These are phyloP conservation scores for Drosophila virilis DNA, from an alignment of 1,140 invertebrate species.

Conservation along the genomic window DNA sequence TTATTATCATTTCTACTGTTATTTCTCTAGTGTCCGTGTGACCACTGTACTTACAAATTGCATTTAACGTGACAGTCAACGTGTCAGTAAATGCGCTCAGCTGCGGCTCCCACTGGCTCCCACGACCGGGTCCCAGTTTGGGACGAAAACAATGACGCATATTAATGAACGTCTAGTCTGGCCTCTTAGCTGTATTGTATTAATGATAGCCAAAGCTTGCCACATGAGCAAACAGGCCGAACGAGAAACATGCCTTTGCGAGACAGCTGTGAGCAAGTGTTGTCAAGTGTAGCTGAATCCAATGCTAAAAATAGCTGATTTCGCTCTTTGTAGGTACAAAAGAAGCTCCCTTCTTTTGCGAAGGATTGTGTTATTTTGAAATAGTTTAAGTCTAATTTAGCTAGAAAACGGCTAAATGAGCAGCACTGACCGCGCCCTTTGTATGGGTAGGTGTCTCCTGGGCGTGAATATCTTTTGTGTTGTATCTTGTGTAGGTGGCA, in stretches of 20 bases:
- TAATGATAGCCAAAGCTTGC: conserved; percentile 50
- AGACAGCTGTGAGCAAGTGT: neutral
- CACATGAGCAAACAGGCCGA: conserved; percentile 53
- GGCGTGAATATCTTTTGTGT: conserved; percentile 1
- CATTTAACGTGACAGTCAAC: conserved; percentile 33
- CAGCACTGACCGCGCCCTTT: neutral
- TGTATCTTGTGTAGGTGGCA: conserved; percentile 29
- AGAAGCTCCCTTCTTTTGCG: no score
- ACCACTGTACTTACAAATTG: conserved; percentile 30
- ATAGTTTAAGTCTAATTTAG: no score
- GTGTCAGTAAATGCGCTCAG: conserved; percentile 21
- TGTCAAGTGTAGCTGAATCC: no score
- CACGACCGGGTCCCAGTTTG: conserved; percentile 38
- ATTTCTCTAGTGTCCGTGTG: neutral
- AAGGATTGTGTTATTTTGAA: no score
- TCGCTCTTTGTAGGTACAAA: no score
- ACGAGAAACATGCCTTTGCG: conserved; percentile 8
- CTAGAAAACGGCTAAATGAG: no score
- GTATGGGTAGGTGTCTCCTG: neutral
- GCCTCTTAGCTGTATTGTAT: conserved; percentile 36
- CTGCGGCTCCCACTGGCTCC: conserved; percentile 48
- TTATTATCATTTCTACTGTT: neutral
- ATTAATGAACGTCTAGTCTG: conserved; percentile 58
- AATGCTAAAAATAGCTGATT: no score
- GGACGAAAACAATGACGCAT: conserved; percentile 54